Percentiles rank a stretch among this genome's conserved stretches.
Conservation (phyloP, 2,888 invertebrate genomes). For the Catonia carolina region DNA sequence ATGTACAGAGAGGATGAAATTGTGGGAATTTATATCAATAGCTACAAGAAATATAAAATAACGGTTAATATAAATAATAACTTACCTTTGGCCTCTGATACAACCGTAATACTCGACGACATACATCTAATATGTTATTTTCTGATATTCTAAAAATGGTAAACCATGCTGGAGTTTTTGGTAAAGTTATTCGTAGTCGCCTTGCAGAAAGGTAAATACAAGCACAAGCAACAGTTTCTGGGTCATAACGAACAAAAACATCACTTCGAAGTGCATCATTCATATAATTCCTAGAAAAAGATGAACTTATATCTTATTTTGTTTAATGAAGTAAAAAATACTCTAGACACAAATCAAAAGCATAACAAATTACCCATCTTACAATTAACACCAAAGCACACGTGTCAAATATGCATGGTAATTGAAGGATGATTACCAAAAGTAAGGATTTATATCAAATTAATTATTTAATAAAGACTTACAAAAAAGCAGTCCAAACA, state of each 20-base stretch:
- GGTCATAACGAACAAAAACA: constrained; percentile 90
- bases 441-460: no score
- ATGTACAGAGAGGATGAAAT: no score
- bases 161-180: constrained; percentile 86
- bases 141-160: constrained; percentile 78
- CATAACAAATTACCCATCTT: no score
- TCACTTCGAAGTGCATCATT: constrained; percentile 96
- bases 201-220: constrained; percentile 95
- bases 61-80: no score
- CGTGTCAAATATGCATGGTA: no score
- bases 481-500: no score
- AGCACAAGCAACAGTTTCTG: constrained; percentile 98
- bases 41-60: no score
- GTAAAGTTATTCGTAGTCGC: constrained; percentile 75
- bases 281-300: constrained; percentile 81
- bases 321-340: neutral
- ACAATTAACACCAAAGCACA: no score
- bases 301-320: constrained; percentile 8
- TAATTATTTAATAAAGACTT: no score
- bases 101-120: constrained; percentile 69
- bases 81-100: constrained; percentile 76
- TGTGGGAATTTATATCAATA: no score
- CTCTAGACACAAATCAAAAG: no score
- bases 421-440: no score
- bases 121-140: constrained; percentile 76